These are phyloP conservation scores for Microcebus griseorufus DNA, from an alignment of 2,113 vertebrate species.

Conservation along the genomic window DNA sequence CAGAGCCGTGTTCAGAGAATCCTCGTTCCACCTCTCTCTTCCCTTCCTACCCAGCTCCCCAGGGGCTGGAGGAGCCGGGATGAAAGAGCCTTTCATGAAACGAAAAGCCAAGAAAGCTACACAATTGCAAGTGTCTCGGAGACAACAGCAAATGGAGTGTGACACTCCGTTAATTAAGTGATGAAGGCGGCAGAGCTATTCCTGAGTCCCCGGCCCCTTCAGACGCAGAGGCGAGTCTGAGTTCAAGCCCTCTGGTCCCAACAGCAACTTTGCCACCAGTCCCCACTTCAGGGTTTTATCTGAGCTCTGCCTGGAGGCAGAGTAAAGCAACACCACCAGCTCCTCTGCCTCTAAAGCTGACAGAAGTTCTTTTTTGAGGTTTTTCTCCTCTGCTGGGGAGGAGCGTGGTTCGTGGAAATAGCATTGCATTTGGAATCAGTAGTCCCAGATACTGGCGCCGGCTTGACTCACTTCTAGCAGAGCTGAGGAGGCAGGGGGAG, in stretches of 20 bases:
- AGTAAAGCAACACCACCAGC: background rate
- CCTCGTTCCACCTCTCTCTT: background rate
- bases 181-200: background rate
- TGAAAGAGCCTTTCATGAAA: constrained; percentile 47
- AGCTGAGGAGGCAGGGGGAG: background rate
- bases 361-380: background rate
- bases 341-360: background rate
- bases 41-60: background rate
- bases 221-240: background rate
- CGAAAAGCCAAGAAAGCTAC: constrained; percentile 19
- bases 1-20: background rate
- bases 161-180: constrained; percentile 22
- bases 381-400: background rate
- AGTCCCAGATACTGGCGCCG: background rate
- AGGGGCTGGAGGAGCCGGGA: background rate
- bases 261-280: background rate
- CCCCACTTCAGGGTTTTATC: background rate
- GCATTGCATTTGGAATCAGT: background rate
- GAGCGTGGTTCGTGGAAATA: background rate
- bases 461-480: background rate
- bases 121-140: background rate
- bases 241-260: background rate
- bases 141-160: background rate
- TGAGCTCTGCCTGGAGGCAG: background rate
- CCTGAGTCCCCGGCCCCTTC: background rate